Evolutionary conservation across 2,888 invertebrate genomes (phyloP), one percentile per base, ranked within the genome.

Genomic region (Synergus gifuensis): DNA sequence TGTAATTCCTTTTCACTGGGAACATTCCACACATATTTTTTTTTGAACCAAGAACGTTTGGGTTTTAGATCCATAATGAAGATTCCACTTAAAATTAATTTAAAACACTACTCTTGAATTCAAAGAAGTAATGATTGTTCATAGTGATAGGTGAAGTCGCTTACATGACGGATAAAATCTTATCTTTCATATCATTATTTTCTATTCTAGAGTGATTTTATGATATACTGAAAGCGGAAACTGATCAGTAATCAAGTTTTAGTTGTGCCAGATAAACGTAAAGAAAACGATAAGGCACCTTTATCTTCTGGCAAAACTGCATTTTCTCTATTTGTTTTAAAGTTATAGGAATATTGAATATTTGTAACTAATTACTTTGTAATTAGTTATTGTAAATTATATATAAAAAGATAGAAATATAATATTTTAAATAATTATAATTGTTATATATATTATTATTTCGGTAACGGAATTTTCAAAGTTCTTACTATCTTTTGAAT

Each of bases 1-100:
- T 54, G 18, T 54, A n/a, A n/a, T 73, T 73, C 1, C 11, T n/a
- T 54, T 36, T 73, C 54, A 11, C 16, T 49, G n/a, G 54, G 16
- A 36, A 73, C n/a, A 36, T 73, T 16, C 73, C 73, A 73, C 16
- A 49, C n/a, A 54, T 14, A 73, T 36, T 54, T 28, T 54, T 54
- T 73, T 22, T 36, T 40, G 28, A 49, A 73, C 11, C 16, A n/a
- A 3, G 2, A 40, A 54, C 22, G 16, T 36, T 36, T 54, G 0
- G 4, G 9, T 16, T 40, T 73, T 2, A 73, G 46, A 42, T 66
- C n/a, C 66, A 66, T 66, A 11, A 16, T 42, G n/a, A 28, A 22
- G 18, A 66, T 1, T 42, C 8, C 44, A 7, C n/a, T 12, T 42
- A 42, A 4, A 44, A 18, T 8, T 9, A 40, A 0, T 11, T 28